These are phyloP conservation scores for Macrosiphum euphorbiae DNA, from an alignment of 2,888 invertebrate species.

Conservation along the genomic window DNA sequence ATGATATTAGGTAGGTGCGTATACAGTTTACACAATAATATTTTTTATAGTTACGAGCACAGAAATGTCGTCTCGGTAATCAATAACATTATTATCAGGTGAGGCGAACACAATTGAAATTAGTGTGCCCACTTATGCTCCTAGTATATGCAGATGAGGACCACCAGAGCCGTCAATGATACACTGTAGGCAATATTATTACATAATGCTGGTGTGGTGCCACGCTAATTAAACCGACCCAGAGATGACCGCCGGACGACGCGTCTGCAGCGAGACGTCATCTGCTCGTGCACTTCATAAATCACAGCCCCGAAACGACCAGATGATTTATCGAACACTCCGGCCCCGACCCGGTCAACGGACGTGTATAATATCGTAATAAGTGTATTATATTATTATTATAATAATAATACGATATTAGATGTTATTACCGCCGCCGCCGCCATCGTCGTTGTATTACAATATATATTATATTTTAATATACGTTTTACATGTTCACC, in stretches of 20 bases:
- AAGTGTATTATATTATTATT: not conserved
- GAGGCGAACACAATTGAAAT: not conserved
- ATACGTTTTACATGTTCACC: not conserved
- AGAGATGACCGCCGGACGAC: not conserved
- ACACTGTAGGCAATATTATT: not conserved
- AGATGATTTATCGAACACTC: constrained; percentile 25
- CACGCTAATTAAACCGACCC: constrained; percentile 5
- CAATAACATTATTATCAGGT: not conserved
- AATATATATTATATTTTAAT: not conserved
- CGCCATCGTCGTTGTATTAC: not conserved
- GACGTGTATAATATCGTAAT: not conserved
- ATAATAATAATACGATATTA: not conserved
- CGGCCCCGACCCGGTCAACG: not conserved
- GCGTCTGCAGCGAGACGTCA: not conserved
- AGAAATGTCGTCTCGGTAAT: not conserved
- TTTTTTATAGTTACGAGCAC: not conserved
- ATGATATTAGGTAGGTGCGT: not conserved
- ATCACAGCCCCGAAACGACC: constrained; percentile 15
- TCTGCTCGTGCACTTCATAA: constrained; percentile 10
- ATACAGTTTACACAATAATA: not conserved
- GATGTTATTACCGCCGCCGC: not conserved
- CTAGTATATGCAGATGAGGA: not conserved
- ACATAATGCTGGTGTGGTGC: not conserved
- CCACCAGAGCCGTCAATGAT: not conserved
- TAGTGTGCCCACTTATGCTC: not conserved